phyloP scores from a whole-genome alignment of 2,113 vertebrate genomes.

The Gallinago undulata region DNA sequence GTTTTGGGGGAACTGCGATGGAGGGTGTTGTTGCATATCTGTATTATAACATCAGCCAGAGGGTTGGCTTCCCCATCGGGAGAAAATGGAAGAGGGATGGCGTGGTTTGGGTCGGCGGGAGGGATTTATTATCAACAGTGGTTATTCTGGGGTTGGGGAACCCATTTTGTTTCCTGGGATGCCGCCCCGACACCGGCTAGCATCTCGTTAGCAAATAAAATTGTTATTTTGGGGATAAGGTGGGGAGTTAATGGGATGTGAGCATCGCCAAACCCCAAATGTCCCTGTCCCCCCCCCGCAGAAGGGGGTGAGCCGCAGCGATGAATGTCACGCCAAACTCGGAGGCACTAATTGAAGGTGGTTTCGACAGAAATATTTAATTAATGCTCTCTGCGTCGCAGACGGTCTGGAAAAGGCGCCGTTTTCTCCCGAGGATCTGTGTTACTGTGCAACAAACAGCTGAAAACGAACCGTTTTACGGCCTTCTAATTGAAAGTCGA shows the following conservation, averaged over 20 bases:
- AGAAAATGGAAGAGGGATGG: neutral
- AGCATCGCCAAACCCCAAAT: neutral
- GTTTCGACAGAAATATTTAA: constrained; percentile 72
- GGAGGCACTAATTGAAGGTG: constrained; percentile 68
- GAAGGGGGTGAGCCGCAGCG: neutral
- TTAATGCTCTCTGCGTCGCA: constrained; percentile 64
- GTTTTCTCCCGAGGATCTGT: constrained; percentile 62
- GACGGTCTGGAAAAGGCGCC: constrained; percentile 47
- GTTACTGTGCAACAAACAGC: constrained; percentile 68
- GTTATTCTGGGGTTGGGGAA: neutral
- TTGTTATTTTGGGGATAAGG: constrained; percentile 24
- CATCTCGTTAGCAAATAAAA: constrained; percentile 60
- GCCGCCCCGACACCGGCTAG: neutral
- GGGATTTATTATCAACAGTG: fast-evolving
- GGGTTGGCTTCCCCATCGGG: neutral
- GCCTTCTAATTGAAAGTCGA: constrained; percentile 68
- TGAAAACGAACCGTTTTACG: constrained; percentile 66
- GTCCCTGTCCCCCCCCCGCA: neutral
- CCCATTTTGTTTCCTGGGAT: neutral
- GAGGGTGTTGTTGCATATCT: neutral
- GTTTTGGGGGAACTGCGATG: fast-evolving
- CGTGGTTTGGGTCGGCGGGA: neutral
- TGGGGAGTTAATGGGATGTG: neutral
- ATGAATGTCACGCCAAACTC: constrained; percentile 41
- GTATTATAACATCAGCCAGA: fast-evolving